Conservation (phyloP, 2,888 invertebrate genomes). For the Drosophila testacea region DNA sequence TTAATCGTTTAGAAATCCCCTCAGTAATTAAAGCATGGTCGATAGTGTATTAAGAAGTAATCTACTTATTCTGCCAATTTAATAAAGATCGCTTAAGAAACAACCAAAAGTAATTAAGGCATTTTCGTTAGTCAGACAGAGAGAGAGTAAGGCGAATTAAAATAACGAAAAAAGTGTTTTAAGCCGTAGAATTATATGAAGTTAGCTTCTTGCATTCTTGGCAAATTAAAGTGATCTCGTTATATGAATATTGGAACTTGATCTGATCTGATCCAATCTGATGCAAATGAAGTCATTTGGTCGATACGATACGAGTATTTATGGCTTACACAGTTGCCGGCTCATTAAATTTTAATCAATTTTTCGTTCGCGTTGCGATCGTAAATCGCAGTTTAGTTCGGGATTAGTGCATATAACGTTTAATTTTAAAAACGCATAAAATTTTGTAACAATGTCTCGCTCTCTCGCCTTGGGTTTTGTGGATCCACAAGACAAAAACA, state of each 20-base stretch:
- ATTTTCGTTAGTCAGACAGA: background rate
- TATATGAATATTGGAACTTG: slow-evolving; percentile 8
- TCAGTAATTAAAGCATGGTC: no score
- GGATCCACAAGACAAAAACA: no score
- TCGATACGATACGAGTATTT: slow-evolving; percentile 45
- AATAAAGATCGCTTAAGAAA: no score
- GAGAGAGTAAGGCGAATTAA: slow-evolving; percentile 38
- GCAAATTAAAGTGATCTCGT: no score
- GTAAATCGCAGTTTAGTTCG: slow-evolving; percentile 79
- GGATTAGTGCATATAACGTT: slow-evolving; percentile 80
- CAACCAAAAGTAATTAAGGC: no score
- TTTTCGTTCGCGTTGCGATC: slow-evolving; percentile 63
- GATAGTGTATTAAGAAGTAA: no score
- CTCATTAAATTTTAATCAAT: slow-evolving; percentile 79
- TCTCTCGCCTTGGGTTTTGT: background rate
- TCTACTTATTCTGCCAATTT: no score
- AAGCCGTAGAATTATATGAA: slow-evolving; percentile 27
- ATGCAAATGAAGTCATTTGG: slow-evolving; percentile 79
- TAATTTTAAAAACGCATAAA: slow-evolving; percentile 81
- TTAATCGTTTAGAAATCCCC: no score
- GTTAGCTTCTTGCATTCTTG: no score
- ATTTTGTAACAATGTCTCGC: slow-evolving; percentile 77
- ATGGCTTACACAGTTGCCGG: slow-evolving; percentile 67
- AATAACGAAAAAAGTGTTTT: slow-evolving; percentile 66
- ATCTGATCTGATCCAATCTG: slow-evolving; percentile 33